phyloP scores from a whole-genome alignment of 2,797 vertebrate species.

The Crocodylus rhombifer region DNA sequence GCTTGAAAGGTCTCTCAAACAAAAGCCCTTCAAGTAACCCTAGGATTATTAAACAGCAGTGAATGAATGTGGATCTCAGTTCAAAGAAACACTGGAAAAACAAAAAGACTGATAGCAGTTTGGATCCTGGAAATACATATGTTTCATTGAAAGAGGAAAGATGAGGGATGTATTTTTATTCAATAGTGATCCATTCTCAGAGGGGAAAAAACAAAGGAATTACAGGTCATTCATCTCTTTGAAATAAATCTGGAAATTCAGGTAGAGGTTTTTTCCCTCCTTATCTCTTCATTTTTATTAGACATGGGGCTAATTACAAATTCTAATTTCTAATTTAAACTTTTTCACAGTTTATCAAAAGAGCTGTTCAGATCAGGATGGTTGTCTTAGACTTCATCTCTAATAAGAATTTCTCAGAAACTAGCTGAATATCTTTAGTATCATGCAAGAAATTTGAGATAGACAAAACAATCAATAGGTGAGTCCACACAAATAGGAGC shows the following conservation, averaged over 20 bases:
- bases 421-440: slow-evolving; percentile 17
- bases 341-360: not conserved
- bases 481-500: no score
- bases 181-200: not conserved
- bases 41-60: slow-evolving; percentile 76
- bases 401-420: slow-evolving; percentile 15
- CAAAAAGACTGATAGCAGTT: slow-evolving; percentile 58
- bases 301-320: not conserved
- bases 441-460: slow-evolving; percentile 26
- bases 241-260: not conserved
- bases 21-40: slow-evolving; percentile 83
- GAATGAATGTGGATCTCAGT: slow-evolving; percentile 74
- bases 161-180: not conserved
- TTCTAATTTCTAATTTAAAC: not conserved
- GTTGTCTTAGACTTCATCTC: not conserved
- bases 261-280: not conserved
- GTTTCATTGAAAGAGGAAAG: slow-evolving; percentile 38
- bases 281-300: not conserved
- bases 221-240: not conserved
- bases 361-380: not conserved
- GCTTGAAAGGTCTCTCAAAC: slow-evolving; percentile 87
- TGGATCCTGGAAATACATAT: slow-evolving; percentile 35
- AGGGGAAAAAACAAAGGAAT: not conserved
- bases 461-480: slow-evolving; percentile 23
- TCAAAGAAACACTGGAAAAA: slow-evolving; percentile 63